These are phyloP conservation scores for Motacilla alba DNA, from an alignment of 2,113 vertebrate species.

Conservation along the genomic window DNA sequence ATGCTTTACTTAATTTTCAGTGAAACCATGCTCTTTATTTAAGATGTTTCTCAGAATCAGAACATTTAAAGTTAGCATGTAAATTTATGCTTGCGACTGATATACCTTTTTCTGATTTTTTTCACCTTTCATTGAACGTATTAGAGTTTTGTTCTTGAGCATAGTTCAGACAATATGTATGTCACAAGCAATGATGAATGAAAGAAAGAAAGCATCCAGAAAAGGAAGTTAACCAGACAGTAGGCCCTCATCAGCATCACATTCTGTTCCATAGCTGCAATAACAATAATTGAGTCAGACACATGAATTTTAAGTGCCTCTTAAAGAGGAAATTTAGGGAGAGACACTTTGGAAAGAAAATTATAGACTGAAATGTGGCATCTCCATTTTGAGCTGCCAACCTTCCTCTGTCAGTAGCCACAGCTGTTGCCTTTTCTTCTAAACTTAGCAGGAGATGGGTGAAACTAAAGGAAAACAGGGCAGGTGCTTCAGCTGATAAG, in stretches of 20 bases:
- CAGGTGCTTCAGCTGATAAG: background rate
- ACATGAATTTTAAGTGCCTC: constrained; percentile 65
- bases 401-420: constrained; percentile 36
- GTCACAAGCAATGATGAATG: constrained; percentile 70
- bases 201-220: constrained; percentile 59
- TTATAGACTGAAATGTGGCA: constrained; percentile 42
- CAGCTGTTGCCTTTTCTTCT: constrained; percentile 35
- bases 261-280: background rate
- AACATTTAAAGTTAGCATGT: background rate
- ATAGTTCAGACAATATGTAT: constrained; percentile 50
- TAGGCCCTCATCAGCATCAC: constrained; percentile 62
- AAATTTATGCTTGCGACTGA: background rate
- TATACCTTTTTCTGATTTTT: background rate
- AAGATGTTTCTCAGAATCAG: background rate
- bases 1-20: background rate
- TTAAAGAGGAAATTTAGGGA: constrained; percentile 68
- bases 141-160: constrained; percentile 60
- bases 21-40: background rate
- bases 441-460: constrained; percentile 32
- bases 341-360: constrained; percentile 37
- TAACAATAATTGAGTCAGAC: constrained; percentile 70
- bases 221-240: constrained; percentile 66
- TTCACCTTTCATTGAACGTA: constrained; percentile 27
- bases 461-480: constrained; percentile 7
- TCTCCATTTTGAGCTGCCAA: constrained; percentile 56